Base-by-base conservation (phyloP, 2,113 vertebrate genomes). In the Macaca mulatta region DNA sequence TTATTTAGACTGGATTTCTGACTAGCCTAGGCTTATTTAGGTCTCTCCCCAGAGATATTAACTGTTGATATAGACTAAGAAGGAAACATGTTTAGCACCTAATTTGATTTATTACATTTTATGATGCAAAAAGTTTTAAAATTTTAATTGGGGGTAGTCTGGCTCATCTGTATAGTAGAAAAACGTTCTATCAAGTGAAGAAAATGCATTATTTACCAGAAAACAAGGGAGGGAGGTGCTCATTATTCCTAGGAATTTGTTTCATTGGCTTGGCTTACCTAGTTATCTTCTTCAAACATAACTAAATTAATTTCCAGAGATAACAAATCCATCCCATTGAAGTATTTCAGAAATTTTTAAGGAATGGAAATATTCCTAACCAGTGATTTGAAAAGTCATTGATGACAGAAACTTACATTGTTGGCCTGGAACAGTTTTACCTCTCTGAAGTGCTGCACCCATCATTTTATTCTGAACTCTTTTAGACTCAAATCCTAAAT, bases 101-200 rank as follows among this genome's bases (percentile, higher is more conserved):
- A 55, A 83, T 94, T 96, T 95, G n/a, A 95, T 89, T 84, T 70
- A 43, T 94, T 57, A 30, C 32, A 80, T 81, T 85, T 89, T 79
- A 45, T 90, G 78, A 57, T 89, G 32, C 64, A 79, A 75, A 92
- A 84, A 30, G 25, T 35, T 92, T 74, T 35, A 70, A 61, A 67
- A 3, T 79, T 91, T 72, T 50, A 87, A 40, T 78, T 85, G 43
- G 75, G 5, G 4, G 2, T 91, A 90, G 35, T 90, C 8, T 87
- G 27, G 32, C 18, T 93, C 32, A 30, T 93, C 48, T 80, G 1
- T 88, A 22, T 61, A 77, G 25, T 85, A 48, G 48, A 90, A 83
- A 55, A 52, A 9, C 48, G 77, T 86, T 82, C 38, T 83, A 6
- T 59, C 50, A 86, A 79, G 27, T 90, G 55, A 74, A 75, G 69